These are phyloP conservation scores for Poeciliopsis turrubarensis DNA, from an alignment of 2,113 vertebrate species.

Conservation along the genomic window DNA sequence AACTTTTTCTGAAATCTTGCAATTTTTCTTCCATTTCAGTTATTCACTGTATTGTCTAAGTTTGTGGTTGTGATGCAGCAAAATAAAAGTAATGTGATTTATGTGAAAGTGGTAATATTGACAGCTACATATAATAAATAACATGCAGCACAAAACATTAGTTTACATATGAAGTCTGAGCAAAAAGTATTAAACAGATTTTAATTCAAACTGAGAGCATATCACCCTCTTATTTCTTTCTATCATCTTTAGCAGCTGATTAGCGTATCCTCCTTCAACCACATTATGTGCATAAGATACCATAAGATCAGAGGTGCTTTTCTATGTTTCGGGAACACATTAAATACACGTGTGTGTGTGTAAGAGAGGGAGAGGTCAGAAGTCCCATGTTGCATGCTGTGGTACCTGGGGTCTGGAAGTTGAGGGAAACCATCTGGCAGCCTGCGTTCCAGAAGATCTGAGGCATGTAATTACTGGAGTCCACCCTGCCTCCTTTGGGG, in stretches of 20 bases:
- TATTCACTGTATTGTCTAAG: neutral
- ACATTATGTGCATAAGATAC: neutral
- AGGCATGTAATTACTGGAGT: constrained; percentile 99
- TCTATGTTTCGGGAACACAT: neutral
- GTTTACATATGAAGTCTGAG: neutral
- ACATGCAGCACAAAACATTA: neutral
- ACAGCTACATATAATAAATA: neutral
- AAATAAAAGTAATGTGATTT: neutral
- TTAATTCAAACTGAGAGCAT: neutral
- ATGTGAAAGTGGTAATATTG: neutral
- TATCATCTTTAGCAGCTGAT: neutral
- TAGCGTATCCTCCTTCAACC: neutral
- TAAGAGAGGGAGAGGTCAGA: constrained; percentile 34
- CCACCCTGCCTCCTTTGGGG: constrained; percentile 98
- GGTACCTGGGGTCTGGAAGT: constrained; percentile 99
- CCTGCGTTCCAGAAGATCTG: constrained; percentile 99
- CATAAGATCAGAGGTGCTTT: neutral
- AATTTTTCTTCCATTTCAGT: too few species aligned
- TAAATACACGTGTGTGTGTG: constrained; percentile 3
- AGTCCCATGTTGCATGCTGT: constrained; percentile 56
- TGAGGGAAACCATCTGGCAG: constrained; percentile 99
- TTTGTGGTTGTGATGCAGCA: neutral
- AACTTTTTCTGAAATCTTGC: too few species aligned
- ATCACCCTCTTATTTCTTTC: neutral
- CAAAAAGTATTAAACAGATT: neutral